Evolutionary conservation across 2,113 vertebrate species (phyloP).

Genomic region (Myxocyprinus asiaticus): DNA sequence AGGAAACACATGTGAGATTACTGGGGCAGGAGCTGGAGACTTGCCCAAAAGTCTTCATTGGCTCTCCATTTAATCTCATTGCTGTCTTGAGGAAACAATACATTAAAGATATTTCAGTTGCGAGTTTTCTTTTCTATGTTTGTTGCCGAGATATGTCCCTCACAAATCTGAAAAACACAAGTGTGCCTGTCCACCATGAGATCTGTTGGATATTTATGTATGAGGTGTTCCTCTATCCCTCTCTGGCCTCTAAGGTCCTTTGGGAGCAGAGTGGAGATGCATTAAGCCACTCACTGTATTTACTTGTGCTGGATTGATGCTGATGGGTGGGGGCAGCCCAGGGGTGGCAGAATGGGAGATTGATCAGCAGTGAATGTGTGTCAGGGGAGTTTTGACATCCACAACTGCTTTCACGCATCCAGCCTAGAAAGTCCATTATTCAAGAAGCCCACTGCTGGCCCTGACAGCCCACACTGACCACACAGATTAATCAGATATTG

Average conservation of each 20-base stretch:
- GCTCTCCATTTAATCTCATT: no score
- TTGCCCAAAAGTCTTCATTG: no score
- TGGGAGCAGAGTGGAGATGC: constrained; percentile 61
- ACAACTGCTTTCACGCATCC: constrained; percentile 63
- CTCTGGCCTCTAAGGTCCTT: constrained; percentile 45
- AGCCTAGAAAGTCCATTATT: constrained; percentile 61
- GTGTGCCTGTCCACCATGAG: constrained; percentile 11
- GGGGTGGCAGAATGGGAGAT: constrained; percentile 65
- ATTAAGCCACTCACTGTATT: constrained; percentile 72
- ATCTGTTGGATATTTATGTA: constrained; percentile 18
- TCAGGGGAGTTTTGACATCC: constrained; percentile 65
- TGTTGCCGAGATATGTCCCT: not conserved
- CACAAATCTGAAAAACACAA: not conserved
- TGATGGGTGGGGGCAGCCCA: constrained; percentile 62
- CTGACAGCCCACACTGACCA: constrained; percentile 58
- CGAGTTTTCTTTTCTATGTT: not conserved
- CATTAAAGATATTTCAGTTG: not conserved
- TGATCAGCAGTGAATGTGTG: constrained; percentile 70
- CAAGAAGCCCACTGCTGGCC: constrained; percentile 40
- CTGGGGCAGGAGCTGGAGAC: no score
- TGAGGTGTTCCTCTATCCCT: not conserved
- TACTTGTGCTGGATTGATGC: constrained; percentile 66
- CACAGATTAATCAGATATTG: constrained; percentile 50
- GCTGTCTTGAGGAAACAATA: not conserved
- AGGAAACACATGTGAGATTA: no score